Conservation (phyloP, 1,140 invertebrate genomes). For the Heterodera carotae region DNA sequence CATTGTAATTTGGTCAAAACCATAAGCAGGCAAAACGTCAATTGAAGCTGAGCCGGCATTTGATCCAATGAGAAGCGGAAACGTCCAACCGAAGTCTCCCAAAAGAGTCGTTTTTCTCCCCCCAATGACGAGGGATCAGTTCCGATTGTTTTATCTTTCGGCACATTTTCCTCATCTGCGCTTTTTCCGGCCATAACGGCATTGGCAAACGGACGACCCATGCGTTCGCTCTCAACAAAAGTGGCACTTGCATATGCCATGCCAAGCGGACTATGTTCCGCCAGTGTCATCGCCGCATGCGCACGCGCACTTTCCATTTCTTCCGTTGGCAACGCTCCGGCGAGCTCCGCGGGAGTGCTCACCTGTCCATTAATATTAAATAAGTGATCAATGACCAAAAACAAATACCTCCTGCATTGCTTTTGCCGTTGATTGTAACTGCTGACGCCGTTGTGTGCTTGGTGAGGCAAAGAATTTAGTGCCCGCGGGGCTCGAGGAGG, state of each 20-base stretch:
- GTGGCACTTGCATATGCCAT: constrained; percentile 23
- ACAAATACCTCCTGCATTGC: constrained; percentile 22
- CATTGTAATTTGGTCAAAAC: no score
- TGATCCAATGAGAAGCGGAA: constrained; percentile 88
- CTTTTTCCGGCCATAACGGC: not conserved
- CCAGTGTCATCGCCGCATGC: constrained; percentile 80
- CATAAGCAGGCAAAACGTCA: constrained; percentile 84
- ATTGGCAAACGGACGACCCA: not conserved
- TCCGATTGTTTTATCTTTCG: not conserved
- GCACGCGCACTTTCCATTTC: constrained; percentile 75
- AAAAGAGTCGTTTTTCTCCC: constrained; percentile 72
- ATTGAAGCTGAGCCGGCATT: constrained; percentile 85
- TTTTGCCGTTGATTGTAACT: constrained; percentile 11
- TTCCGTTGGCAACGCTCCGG: constrained; percentile 81
- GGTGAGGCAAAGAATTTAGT: constrained; percentile 25
- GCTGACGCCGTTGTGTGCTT: constrained; percentile 9
- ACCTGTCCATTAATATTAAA: constrained; percentile 17
- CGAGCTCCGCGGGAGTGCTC: constrained; percentile 71
- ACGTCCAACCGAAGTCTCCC: constrained; percentile 87
- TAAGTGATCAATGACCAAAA: not conserved
- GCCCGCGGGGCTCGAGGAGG: constrained; percentile 23
- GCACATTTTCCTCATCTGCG: not conserved
- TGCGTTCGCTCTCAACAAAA: constrained; percentile 6
- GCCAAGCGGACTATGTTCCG: constrained; percentile 28
- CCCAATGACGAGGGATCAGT: constrained; percentile 14